These are phyloP conservation scores for Gephyroberyx darwinii DNA, from an alignment of 2,797 vertebrate genomes.

Conservation along the genomic window DNA sequence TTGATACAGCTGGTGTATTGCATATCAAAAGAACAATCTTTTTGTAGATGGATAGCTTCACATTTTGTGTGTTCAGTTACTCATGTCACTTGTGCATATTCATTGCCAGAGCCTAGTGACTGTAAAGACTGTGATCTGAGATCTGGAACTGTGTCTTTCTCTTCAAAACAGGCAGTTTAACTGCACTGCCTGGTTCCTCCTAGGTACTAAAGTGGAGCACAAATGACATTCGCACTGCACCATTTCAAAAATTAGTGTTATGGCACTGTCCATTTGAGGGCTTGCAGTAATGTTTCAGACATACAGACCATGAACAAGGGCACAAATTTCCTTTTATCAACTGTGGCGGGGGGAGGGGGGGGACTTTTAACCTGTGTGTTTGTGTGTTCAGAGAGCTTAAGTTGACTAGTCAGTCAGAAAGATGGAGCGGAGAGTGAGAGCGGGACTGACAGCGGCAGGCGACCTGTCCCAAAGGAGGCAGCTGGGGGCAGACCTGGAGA, in stretches of 20 bases:
- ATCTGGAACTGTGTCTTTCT: conserved; percentile 1
- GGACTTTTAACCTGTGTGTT: too few relatives aligned
- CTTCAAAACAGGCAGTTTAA: not conserved
- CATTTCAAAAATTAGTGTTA: not conserved
- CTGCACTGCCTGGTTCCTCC: not conserved
- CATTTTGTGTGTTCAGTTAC: not conserved
- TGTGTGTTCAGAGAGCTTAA: too few relatives aligned
- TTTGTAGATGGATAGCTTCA: too few relatives aligned
- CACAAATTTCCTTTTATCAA: conserved; percentile 2
- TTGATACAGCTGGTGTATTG: not conserved
- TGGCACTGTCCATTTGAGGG: not conserved
- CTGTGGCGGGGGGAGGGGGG: too few relatives aligned
- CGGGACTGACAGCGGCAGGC: too few relatives aligned
- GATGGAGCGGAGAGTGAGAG: too few relatives aligned
- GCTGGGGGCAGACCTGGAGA: too few relatives aligned
- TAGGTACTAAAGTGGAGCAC: not conserved
- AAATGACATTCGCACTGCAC: conserved; percentile 9
- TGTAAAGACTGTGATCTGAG: not conserved
- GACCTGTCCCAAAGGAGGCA: too few relatives aligned
- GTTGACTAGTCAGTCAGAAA: too few relatives aligned
- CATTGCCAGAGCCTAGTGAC: not conserved
- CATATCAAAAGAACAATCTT: not conserved
- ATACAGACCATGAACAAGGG: not conserved
- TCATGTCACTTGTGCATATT: not conserved
- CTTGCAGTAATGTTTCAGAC: conserved; percentile 15